Evolutionary conservation across 2,888 invertebrate species (phyloP).

Genomic region (Rhorus exstirpatorius): DNA sequence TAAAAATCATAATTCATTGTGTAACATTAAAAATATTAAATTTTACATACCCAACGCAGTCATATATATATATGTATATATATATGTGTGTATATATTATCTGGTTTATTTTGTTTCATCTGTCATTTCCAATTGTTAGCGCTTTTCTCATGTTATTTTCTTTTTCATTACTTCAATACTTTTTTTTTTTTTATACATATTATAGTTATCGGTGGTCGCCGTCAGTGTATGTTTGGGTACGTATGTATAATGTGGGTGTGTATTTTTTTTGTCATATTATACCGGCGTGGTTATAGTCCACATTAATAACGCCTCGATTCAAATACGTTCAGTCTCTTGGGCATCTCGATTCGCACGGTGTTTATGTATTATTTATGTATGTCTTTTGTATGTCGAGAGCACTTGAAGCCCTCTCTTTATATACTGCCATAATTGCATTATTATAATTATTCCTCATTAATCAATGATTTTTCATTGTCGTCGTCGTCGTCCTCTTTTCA

Average conservation of each 20-base stretch:
- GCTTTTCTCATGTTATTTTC: conserved; percentile 40
- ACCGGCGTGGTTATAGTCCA: conserved; percentile 59
- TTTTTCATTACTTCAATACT: conserved; percentile 45
- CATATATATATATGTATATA: conserved; percentile 64
- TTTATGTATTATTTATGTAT: background rate
- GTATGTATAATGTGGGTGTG: conserved; percentile 50
- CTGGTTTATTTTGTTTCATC: background rate
- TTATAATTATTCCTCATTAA: conserved; percentile 27
- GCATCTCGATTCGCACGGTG: conserved; percentile 62
- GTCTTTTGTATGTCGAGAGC: conserved; percentile 27
- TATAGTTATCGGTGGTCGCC: conserved; percentile 64
- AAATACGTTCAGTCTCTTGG: conserved; percentile 69
- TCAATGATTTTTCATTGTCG: conserved; percentile 25
- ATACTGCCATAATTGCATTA: conserved; percentile 51
- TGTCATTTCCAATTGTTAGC: conserved; percentile 51
- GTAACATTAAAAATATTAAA: conserved; percentile 57
- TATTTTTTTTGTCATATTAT: conserved; percentile 48
- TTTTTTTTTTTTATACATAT: conserved; percentile 59
- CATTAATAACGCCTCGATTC: conserved; percentile 62
- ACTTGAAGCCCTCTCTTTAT: conserved; percentile 34
- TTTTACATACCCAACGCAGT: conserved; percentile 61
- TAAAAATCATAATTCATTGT: conserved; percentile 44
- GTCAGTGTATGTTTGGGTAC: conserved; percentile 53
- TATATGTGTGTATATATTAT: conserved; percentile 64
- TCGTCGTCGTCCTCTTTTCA: conserved; percentile 36